These are phyloP conservation scores for Hedychridium roseum DNA, from an alignment of 2,888 invertebrate genomes.

Conservation along the genomic window DNA sequence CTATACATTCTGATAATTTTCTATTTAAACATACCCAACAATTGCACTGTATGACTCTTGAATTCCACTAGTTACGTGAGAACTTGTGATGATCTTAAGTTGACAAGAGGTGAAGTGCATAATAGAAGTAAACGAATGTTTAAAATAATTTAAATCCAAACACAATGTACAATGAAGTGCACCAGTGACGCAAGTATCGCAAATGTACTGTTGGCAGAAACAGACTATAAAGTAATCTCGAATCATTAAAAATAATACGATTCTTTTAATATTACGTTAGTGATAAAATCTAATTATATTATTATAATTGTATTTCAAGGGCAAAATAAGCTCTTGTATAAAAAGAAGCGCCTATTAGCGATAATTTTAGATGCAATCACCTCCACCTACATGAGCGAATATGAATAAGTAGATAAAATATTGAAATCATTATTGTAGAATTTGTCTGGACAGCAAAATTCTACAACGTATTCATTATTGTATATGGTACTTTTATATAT, in stretches of 20 bases:
- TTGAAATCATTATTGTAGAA: conserved; percentile 37
- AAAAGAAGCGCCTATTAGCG: conserved; percentile 51
- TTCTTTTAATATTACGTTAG: conserved; percentile 51
- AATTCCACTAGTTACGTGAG: conserved; percentile 27
- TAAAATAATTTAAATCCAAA: conserved; percentile 40
- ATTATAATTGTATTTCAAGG: conserved; percentile 39
- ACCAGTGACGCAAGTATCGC: conserved; percentile 46
- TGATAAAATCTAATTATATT: conserved; percentile 49
- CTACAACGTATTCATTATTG: conserved; percentile 33
- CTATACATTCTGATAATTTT: conserved; percentile 31
- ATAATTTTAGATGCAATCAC: conserved; percentile 41
- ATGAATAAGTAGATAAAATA: conserved; percentile 43
- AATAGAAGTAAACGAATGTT: conserved; percentile 48
- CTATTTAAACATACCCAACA: conserved; percentile 30
- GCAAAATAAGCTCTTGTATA: conserved; percentile 29
- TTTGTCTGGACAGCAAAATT: conserved; percentile 27
- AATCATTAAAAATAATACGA: conserved; percentile 50
- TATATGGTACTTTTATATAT: conserved; percentile 39
- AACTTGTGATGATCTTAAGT: conserved; percentile 54
- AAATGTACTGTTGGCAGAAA: conserved; percentile 45
- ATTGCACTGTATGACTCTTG: conserved; percentile 26
- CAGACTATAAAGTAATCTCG: conserved; percentile 50
- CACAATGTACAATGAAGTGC: conserved; percentile 38
- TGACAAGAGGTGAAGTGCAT: conserved; percentile 57
- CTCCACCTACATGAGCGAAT: conserved; percentile 35